Percentiles rank a stretch among this genome's conserved stretches.
Conservation (phyloP, 2,888 invertebrate species). For the Drosophila nigritarsus region DNA sequence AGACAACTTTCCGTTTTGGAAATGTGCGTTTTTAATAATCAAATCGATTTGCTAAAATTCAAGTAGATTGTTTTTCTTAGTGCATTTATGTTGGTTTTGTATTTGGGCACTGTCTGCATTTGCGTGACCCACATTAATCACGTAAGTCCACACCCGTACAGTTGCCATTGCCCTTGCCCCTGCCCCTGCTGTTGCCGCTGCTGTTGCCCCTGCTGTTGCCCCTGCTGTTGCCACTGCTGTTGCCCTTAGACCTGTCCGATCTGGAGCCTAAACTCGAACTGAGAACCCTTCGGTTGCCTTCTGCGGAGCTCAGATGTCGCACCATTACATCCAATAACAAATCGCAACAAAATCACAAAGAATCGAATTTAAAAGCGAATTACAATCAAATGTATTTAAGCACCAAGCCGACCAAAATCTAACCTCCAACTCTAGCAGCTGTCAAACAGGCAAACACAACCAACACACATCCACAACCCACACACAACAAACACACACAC, state of each 20-base stretch:
- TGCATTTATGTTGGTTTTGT: constrained; percentile 4
- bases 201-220: constrained; percentile 3
- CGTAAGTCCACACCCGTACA: constrained; percentile 36
- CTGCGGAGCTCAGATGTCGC: constrained; percentile 73
- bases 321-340: constrained; percentile 79
- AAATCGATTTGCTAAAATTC: background rate
- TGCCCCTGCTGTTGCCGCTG: background rate
- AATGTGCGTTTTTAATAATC: background rate
- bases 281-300: constrained; percentile 5
- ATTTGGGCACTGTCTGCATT: constrained; percentile 37
- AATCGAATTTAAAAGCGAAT: constrained; percentile 80
- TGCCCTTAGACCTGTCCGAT: constrained; percentile 3
- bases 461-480: constrained; percentile 6
- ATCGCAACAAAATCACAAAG: constrained; percentile 71
- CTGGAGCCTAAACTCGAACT: constrained; percentile 2
- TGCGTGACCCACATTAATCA: constrained; percentile 71
- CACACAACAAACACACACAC: constrained; percentile 2
- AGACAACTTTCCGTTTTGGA: no score
- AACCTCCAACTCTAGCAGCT: constrained; percentile 42
- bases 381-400: constrained; percentile 81
- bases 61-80: background rate
- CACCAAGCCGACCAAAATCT: constrained; percentile 71
- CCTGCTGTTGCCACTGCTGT: background rate
- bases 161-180: constrained; percentile 7
- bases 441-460: constrained; percentile 8